Percentiles rank a stretch among this genome's conserved stretches.
Conservation (phyloP, 2,797 vertebrate species). For the Podarcis siculus region DNA sequence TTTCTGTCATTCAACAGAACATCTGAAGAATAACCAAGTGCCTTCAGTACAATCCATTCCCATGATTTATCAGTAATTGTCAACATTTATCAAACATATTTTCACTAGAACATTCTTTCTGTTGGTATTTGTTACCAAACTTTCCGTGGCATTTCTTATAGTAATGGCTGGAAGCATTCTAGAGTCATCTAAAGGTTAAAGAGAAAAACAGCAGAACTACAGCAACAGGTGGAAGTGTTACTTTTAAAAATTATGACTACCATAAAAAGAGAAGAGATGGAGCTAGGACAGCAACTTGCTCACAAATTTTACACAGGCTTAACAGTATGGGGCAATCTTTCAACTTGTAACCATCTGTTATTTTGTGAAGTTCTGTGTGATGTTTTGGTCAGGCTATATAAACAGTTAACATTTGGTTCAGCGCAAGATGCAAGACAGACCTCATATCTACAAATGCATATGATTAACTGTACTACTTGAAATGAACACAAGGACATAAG, state of each 20-base stretch:
- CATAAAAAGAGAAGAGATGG: not conserved
- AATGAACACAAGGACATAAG: not conserved
- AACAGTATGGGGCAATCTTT: not conserved
- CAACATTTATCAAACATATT: not conserved
- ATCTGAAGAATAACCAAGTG: not conserved
- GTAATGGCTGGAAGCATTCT: conserved; percentile 9
- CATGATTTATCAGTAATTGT: not conserved
- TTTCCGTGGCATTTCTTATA: not conserved
- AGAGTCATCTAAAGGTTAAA: not conserved
- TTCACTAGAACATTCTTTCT: conserved; percentile 21
- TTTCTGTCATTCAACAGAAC: not conserved
- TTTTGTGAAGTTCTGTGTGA: not conserved
- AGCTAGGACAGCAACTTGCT: not conserved
- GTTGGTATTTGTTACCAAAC: conserved; percentile 12
- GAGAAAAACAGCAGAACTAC: not conserved
- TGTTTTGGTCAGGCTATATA: not conserved
- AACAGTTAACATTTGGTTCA: not conserved
- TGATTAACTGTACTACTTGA: not conserved
- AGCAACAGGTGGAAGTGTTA: not conserved
- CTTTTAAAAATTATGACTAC: conserved; percentile 6
- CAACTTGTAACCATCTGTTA: not conserved
- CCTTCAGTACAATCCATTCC: not conserved
- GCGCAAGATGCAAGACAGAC: not conserved
- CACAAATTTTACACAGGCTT: not conserved
- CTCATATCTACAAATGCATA: not conserved